phyloP scores from a whole-genome alignment of 2,113 vertebrate genomes.

The Sceloporus undulatus region DNA sequence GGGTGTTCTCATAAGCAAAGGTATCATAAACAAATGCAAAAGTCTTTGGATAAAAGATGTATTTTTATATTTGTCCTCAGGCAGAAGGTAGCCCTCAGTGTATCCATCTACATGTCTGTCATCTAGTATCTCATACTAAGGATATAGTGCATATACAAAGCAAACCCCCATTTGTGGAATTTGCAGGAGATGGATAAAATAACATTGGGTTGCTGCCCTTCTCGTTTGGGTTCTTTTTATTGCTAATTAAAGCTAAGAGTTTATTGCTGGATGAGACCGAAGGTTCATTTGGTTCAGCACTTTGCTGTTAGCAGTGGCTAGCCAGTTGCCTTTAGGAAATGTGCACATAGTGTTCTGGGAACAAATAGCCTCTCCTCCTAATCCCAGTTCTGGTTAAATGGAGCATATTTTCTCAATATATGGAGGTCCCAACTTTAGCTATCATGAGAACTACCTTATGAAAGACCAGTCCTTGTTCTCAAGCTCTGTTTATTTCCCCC shows the following conservation, averaged over 20 bases:
- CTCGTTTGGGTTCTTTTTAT: background rate
- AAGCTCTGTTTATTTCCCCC: conserved; percentile 49
- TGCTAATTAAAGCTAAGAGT: background rate
- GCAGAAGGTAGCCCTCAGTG: background rate
- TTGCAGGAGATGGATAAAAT: background rate
- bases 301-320: background rate
- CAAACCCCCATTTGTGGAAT: conserved; percentile 5
- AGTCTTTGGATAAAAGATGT: conserved; percentile 50
- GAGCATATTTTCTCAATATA: background rate
- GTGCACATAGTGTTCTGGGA: conserved; percentile 1
- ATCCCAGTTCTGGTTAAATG: background rate
- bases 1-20: conserved; percentile 67
- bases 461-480: conserved; percentile 40
- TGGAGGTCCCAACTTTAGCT: conserved; percentile 21
- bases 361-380: background rate
- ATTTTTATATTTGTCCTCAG: conserved; percentile 71
- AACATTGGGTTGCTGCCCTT: conserved; percentile 7
- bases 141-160: conserved; percentile 6
- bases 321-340: conserved; percentile 15
- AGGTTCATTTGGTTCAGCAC: conserved; percentile 59
- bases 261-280: conserved; percentile 6
- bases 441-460: background rate
- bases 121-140: background rate
- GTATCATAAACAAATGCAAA: conserved; percentile 51
- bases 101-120: background rate